phyloP scores from a whole-genome alignment of 2,113 vertebrate genomes.

The Chunga burmeisteri region DNA sequence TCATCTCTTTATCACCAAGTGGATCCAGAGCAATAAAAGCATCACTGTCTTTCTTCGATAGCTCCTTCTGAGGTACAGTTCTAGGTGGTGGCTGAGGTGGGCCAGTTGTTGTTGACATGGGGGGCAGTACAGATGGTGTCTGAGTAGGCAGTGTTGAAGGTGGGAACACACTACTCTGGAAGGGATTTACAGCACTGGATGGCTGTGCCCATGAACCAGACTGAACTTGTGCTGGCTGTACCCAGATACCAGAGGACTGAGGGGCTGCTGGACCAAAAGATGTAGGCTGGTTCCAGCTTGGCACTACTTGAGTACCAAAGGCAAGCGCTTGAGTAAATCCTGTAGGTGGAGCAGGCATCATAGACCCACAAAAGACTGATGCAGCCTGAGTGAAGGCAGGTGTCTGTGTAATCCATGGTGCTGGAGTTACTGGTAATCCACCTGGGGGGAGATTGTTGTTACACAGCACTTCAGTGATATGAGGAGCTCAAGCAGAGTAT shows the following conservation, averaged over 20 bases:
- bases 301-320: conserved; percentile 66
- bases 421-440: conserved; percentile 70
- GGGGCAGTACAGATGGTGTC: conserved; percentile 7
- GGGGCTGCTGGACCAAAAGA: conserved; percentile 67
- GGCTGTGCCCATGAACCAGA: conserved; percentile 76
- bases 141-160: conserved; percentile 4
- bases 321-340: conserved; percentile 69
- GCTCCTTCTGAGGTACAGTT: conserved; percentile 73
- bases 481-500: background rate
- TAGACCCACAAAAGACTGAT: conserved; percentile 52
- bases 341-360: conserved; percentile 59
- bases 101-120: background rate
- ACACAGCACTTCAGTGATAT: background rate
- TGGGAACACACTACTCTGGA: conserved; percentile 78
- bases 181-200: conserved; percentile 75
- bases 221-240: conserved; percentile 53
- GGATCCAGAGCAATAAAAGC: conserved; percentile 92
- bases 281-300: conserved; percentile 80
- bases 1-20: conserved; percentile 89
- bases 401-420: conserved; percentile 75
- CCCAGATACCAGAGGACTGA: conserved; percentile 76
- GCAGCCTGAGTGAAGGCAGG: conserved; percentile 70
- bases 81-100: conserved; percentile 85
- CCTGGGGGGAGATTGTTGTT: conserved; percentile 66
- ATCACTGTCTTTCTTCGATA: conserved; percentile 79